phyloP scores from a whole-genome alignment of 2,797 vertebrate species.

The Chloroceryle inda region DNA sequence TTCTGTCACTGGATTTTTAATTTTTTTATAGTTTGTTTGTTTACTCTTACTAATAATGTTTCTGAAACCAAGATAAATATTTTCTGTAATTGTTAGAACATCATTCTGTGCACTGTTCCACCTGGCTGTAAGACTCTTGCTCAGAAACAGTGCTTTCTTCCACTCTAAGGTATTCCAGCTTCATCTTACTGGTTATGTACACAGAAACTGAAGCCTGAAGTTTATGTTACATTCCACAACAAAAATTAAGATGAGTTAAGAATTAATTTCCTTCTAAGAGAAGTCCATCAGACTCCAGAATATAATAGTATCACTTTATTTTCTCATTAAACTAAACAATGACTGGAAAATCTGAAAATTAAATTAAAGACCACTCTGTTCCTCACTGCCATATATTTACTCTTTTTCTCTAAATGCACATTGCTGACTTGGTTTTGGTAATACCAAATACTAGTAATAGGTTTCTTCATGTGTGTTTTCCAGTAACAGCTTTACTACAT shows the following conservation, averaged over 20 bases:
- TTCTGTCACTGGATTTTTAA: not conserved
- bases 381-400: not conserved
- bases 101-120: fast-evolving
- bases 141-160: not conserved
- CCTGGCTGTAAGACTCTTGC: not conserved
- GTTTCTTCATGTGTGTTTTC: not conserved
- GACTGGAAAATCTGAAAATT: not conserved
- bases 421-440: not conserved
- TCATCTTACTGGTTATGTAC: not conserved
- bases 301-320: not conserved
- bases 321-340: not conserved
- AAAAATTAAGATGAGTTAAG: not conserved
- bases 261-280: not conserved
- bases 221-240: not conserved
- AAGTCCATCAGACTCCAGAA: not conserved
- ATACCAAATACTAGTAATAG: not conserved
- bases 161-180: not conserved
- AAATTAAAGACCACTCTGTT: not conserved
- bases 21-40: not conserved
- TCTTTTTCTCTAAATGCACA: not conserved
- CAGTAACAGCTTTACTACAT: not conserved
- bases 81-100: not conserved
- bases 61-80: not conserved
- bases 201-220: not conserved
- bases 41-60: not conserved